Evolutionary conservation across 2,888 invertebrate genomes (phyloP).

Genomic region (Plebejus anna): DNA sequence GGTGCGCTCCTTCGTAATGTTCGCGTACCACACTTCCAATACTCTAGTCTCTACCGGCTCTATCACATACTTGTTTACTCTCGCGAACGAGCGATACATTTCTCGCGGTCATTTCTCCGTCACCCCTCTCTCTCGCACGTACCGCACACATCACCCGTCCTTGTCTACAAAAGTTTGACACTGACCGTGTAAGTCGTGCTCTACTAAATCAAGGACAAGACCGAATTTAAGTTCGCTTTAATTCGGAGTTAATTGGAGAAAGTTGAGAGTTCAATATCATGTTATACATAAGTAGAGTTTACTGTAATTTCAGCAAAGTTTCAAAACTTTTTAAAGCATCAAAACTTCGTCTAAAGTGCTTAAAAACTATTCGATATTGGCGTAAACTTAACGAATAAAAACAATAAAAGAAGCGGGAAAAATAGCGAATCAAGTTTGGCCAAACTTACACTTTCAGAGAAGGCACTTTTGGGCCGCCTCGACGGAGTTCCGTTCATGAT

Average conservation of each 20-base stretch:
- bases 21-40: neutral
- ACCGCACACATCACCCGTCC: conserved; percentile 33
- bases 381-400: neutral
- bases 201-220: conserved; percentile 27
- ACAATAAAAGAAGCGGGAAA: neutral
- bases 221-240: conserved; percentile 14
- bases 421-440: neutral
- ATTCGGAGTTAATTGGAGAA: neutral
- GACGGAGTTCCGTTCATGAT: conserved; percentile 75
- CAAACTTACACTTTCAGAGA: conserved; percentile 68
- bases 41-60: neutral
- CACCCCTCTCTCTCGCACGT: conserved; percentile 38
- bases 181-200: conserved; percentile 32
- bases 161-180: conserved; percentile 40
- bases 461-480: conserved; percentile 71
- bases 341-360: too few relatives aligned
- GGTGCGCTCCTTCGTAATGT: neutral
- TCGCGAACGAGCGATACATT: conserved; percentile 42
- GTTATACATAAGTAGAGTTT: neutral
- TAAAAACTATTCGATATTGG: too few relatives aligned
- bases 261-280: neutral
- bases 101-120: conserved; percentile 44
- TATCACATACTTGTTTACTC: conserved; percentile 39
- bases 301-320: neutral
- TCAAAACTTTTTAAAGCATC: neutral